Percentiles rank a stretch among this genome's conserved stretches.
phyloP scores from a whole-genome alignment of 2,888 invertebrate genomes.

The Cremastobaeus sp. region DNA sequence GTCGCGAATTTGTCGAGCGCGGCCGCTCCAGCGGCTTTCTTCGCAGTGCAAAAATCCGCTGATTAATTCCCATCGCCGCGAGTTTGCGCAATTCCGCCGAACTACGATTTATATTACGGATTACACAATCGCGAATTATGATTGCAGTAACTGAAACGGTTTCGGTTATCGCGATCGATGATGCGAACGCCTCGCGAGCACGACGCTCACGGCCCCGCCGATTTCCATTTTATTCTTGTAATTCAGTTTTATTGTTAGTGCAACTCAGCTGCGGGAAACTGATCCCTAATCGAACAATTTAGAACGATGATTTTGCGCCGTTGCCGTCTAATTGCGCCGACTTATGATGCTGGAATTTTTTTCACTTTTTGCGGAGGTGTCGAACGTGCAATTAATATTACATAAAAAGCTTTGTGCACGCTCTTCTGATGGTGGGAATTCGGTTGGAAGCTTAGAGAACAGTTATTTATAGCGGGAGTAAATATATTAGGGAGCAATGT shows the following conservation, averaged over 20 bases:
- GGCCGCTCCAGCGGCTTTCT: neutral
- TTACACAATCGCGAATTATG: constrained; percentile 43
- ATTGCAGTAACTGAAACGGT: constrained; percentile 46
- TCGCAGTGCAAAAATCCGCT: constrained; percentile 4
- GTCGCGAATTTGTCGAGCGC: constrained; percentile 29
- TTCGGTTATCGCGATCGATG: constrained; percentile 52
- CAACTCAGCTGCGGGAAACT: constrained; percentile 22
- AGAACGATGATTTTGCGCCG: constrained; percentile 35
- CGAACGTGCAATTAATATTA: constrained; percentile 10
- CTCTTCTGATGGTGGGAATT: constrained; percentile 8
- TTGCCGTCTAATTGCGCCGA: constrained; percentile 26
- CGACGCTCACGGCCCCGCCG: constrained; percentile 6
- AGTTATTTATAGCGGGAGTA: too few relatives aligned
- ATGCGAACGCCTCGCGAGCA: constrained; percentile 8
- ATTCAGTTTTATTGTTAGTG: constrained; percentile 40
- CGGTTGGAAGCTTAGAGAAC: too few relatives aligned
- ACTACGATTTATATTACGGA: constrained; percentile 12
- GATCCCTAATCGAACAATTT: constrained; percentile 44
- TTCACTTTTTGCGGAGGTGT: constrained; percentile 13
- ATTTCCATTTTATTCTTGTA: constrained; percentile 25
- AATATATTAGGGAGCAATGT: too few relatives aligned
- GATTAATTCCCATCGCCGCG: constrained; percentile 35
- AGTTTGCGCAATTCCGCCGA: constrained; percentile 30
- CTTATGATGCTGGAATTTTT: constrained; percentile 21
- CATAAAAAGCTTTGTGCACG: constrained; percentile 8